Evolutionary conservation across 2,888 invertebrate genomes (phyloP).

Genomic region (Seira sanloemensis): DNA sequence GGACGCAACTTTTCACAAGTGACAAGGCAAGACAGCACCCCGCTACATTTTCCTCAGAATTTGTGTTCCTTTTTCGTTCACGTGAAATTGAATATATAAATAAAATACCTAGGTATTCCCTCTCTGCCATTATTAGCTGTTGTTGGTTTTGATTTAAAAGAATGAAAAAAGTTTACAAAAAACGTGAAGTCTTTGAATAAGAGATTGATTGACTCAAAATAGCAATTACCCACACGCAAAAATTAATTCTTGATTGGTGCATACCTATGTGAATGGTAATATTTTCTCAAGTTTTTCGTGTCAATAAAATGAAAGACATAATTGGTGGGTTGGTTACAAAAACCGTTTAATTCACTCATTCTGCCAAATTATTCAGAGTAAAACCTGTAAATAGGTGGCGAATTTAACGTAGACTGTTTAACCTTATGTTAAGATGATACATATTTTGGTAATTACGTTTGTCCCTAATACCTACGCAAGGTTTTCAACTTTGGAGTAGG

Average conservation of each 20-base stretch:
- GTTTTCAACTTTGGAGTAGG: not conserved
- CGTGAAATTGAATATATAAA: not conserved
- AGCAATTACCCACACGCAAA: not conserved
- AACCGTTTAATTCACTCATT: not conserved
- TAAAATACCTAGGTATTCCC: not conserved
- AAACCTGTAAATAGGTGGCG: conserved; percentile 3
- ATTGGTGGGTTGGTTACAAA: not conserved
- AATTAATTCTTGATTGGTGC: not conserved
- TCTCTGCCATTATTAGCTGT: not conserved
- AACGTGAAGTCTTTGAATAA: not conserved
- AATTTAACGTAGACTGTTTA: too few species aligned
- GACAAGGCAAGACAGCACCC: not conserved
- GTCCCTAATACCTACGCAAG: not conserved
- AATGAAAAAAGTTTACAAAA: not conserved
- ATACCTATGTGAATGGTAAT: not conserved
- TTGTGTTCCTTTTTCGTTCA: not conserved
- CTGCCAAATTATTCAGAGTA: not conserved
- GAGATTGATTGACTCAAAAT: not conserved
- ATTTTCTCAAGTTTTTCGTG: not conserved
- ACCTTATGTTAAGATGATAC: too few species aligned
- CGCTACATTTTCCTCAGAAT: not conserved
- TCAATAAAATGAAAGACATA: not conserved
- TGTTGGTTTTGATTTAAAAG: not conserved
- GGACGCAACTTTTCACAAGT: not conserved
- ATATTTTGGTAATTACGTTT: too few species aligned